Conservation (phyloP, 2,113 vertebrate genomes). For the Pterocles burchelli region DNA sequence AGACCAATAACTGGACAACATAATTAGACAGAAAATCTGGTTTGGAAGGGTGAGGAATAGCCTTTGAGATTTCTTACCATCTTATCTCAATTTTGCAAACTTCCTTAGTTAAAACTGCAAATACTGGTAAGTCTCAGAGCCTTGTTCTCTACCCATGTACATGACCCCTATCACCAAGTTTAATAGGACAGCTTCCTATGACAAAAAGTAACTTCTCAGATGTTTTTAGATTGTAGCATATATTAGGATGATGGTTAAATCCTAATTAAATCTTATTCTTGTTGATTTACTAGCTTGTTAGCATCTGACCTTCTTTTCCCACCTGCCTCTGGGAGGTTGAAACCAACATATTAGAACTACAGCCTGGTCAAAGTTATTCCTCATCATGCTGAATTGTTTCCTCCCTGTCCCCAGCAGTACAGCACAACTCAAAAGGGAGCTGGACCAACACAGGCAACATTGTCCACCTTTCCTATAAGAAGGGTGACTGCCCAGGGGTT, state of each 20-base stretch:
- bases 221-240: background rate
- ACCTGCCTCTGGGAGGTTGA: background rate
- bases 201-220: background rate
- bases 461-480: background rate
- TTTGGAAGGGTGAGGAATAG: background rate
- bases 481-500: too few species aligned
- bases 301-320: background rate
- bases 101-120: background rate
- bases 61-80: background rate
- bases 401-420: accelerated
- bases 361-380: background rate
- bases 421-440: background rate
- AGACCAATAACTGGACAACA: background rate
- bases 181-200: background rate
- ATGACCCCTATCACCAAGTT: too few species aligned
- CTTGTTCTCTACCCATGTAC: background rate
- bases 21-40: background rate
- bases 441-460: background rate
- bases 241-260: background rate
- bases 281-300: background rate
- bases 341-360: background rate
- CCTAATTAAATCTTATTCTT: background rate
- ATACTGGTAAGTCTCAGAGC: background rate
- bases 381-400: background rate
- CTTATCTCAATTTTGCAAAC: background rate